Percentiles rank a stretch among this genome's conserved stretches.
These are phyloP conservation scores for Emmelina monodactyla DNA, from an alignment of 2,888 invertebrate genomes.

Conservation along the genomic window DNA sequence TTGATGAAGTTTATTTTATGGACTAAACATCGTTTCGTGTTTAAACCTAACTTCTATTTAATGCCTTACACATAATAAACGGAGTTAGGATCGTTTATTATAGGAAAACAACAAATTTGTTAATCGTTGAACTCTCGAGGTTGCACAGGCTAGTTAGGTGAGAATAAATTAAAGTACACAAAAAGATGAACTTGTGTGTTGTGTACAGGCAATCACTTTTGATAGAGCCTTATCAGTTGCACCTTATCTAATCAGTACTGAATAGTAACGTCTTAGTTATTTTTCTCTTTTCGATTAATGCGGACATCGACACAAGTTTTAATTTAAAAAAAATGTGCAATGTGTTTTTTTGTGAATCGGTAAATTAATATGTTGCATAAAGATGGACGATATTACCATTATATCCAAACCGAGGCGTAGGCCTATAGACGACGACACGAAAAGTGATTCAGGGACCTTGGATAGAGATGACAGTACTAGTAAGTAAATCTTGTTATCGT, in stretches of 20 bases:
- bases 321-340: constrained; percentile 19
- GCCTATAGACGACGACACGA: constrained; percentile 52
- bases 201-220: too few species aligned
- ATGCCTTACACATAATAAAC: too few species aligned
- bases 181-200: constrained; percentile 12
- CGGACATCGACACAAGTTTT: constrained; percentile 20
- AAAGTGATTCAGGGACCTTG: constrained; percentile 44
- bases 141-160: too few species aligned
- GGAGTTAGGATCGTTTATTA: too few species aligned
- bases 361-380: constrained; percentile 23
- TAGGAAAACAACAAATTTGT: too few species aligned
- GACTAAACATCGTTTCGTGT: too few species aligned
- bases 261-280: constrained; percentile 50
- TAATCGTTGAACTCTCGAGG: too few species aligned
- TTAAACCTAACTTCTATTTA: too few species aligned
- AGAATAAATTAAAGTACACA: too few species aligned
- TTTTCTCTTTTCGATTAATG: constrained; percentile 34
- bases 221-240: constrained; percentile 41
- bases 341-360: too few species aligned
- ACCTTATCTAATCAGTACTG: constrained; percentile 42
- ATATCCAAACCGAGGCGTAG: constrained; percentile 31
- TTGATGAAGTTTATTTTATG: too few species aligned
- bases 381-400: constrained; percentile 37
- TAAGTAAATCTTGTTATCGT: constrained; percentile 40
- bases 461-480: constrained; percentile 29